Conservation (phyloP, 2,888 invertebrate genomes). For the Euzophera pinguis region DNA sequence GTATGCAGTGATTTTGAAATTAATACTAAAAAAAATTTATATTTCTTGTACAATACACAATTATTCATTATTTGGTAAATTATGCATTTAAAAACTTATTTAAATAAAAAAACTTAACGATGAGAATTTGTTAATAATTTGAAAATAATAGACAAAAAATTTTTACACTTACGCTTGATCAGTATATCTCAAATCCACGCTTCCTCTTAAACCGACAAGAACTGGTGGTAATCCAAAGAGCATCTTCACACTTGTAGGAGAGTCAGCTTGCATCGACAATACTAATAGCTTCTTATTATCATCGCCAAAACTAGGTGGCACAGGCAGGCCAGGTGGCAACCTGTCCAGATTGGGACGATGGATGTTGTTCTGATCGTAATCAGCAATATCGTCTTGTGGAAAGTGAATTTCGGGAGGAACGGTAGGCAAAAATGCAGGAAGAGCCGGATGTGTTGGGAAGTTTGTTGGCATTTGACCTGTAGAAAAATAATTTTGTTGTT, state of each 20-base stretch:
- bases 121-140: too few species aligned
- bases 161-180: conserved; percentile 82
- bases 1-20: too few species aligned
- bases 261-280: conserved; percentile 85
- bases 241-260: conserved; percentile 88
- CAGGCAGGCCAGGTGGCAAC: conserved; percentile 41
- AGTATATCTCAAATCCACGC: conserved; percentile 92
- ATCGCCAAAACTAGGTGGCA: conserved; percentile 50
- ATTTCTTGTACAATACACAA: too few species aligned
- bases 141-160: background rate
- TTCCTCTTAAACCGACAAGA: conserved; percentile 91
- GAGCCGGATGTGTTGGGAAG: conserved; percentile 32
- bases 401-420: conserved; percentile 62
- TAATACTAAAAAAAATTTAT: too few species aligned
- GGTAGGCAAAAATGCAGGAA: conserved; percentile 62
- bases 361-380: conserved; percentile 58
- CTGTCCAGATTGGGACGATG: conserved; percentile 49
- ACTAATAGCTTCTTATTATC: conserved; percentile 73
- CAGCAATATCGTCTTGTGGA: conserved; percentile 55
- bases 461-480: conserved; percentile 42
- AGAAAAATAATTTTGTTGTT: conserved; percentile 21
- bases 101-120: too few species aligned
- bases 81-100: too few species aligned
- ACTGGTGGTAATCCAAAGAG: conserved; percentile 90
- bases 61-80: too few species aligned